These are phyloP conservation scores for Pelecanus crispus DNA, from an alignment of 2,113 vertebrate genomes.

Conservation along the genomic window DNA sequence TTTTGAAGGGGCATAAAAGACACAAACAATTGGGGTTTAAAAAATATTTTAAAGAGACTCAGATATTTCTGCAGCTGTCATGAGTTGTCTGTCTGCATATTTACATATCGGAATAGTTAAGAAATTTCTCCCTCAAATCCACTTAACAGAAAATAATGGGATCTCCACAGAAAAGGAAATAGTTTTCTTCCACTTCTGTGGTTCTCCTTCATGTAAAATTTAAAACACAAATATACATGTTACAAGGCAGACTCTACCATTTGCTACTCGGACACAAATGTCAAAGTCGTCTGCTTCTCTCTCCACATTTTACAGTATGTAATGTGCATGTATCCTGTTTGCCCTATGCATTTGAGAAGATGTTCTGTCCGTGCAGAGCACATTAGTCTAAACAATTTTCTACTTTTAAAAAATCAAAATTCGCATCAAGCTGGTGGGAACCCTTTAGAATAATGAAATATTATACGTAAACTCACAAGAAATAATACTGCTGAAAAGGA, in stretches of 20 bases:
- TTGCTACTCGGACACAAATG: not conserved
- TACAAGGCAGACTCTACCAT: not conserved
- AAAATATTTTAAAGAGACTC: not conserved
- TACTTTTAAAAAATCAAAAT: not conserved
- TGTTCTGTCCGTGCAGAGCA: not conserved
- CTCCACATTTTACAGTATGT: not conserved
- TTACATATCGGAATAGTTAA: not conserved
- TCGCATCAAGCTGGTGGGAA: not conserved
- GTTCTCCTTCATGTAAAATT: not conserved
- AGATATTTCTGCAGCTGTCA: not conserved
- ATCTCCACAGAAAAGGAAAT: not conserved
- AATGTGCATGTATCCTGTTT: not conserved
- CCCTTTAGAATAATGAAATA: not conserved
- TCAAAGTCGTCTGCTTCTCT: not conserved
- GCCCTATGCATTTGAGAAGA: not conserved
- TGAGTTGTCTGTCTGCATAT: not conserved
- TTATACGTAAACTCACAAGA: not conserved
- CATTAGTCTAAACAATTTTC: not conserved
- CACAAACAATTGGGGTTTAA: not conserved
- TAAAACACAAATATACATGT: fast-evolving
- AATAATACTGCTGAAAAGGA: not conserved
- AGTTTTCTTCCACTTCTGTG: not conserved
- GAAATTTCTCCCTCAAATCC: not conserved
- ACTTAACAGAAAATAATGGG: not conserved
- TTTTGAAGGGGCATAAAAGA: not conserved